Evolutionary conservation across 2,113 vertebrate species (phyloP), one percentile per base, ranked within the genome.

Genomic region (Tretioscincus oriximinensis): DNA sequence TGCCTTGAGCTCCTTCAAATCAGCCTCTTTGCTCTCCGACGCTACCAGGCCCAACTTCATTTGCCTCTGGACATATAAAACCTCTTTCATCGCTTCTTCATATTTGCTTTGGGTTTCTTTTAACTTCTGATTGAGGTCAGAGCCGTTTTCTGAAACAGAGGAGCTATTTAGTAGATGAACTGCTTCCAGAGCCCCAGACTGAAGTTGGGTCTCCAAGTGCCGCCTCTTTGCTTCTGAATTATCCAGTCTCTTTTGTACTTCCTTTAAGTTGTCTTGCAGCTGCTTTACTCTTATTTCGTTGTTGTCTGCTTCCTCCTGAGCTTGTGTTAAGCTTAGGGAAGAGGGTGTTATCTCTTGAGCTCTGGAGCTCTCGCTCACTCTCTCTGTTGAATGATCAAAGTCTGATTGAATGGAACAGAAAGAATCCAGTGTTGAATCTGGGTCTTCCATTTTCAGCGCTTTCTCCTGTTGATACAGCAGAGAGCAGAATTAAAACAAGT

Each of bases 361-460:
- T 29, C 26, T 26, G 0, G 51, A 86, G 68, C 84, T 81, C 11
- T 94, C 92, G 24, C 67, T 88, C 58, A 89, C 69, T 87, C 77
- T 88, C 47, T 89, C 82, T 81, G 78, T 79, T 63, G 90, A 81
- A 31, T 86, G 87, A 2, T 95, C 95, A 63, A 96, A 91, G 58
- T 97, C 96, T 28, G 94, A 94, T 77, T 94, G 95, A 10, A 94
- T 95, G 86, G 97, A 96, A 88, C 94, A 95, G 78, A 91, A 96
- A 51, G 95, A 97, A 64, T 96, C 94, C 83, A 93, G 75, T 31
- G 95, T 91, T 86, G 94, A 93, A 81, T 94, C 93, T 11, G 77
- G 51, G 35, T 91, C 88, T 22, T 85, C 82, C 66, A 93, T 94
- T 81, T 85, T 94, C 72, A 90, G 85, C 60, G 90, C 22, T 86